These are phyloP conservation scores for Tachyglossus aculeatus DNA, from an alignment of 2,797 vertebrate genomes.

Conservation along the genomic window DNA sequence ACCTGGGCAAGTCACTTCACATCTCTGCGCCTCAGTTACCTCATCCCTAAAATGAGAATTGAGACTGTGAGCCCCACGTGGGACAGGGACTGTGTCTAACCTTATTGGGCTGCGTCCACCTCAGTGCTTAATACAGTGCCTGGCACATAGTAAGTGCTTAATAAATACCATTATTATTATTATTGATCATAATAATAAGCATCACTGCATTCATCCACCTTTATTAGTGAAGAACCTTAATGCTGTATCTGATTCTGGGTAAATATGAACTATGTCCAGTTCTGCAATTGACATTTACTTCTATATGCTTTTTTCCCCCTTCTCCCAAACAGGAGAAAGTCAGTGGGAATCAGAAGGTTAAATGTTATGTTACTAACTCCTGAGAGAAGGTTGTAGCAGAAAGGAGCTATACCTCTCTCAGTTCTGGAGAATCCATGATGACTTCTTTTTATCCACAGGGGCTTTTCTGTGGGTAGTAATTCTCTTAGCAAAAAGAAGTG, in stretches of 20 bases:
- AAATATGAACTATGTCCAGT: background rate
- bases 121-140: no score
- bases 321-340: conserved; percentile 5
- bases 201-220: background rate
- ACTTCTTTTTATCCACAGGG: conserved; percentile 19
- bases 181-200: no score
- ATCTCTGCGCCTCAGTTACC: no score
- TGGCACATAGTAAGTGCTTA: no score
- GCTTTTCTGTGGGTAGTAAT: conserved; percentile 17
- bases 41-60: no score
- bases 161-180: no score
- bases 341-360: conserved; percentile 29
- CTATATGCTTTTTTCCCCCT: background rate
- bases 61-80: no score
- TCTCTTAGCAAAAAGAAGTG: conserved; percentile 32
- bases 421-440: conserved; percentile 32
- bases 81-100: no score
- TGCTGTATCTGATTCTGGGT: background rate
- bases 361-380: conserved; percentile 5
- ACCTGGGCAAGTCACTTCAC: no score
- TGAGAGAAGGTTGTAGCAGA: background rate
- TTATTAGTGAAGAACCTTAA: background rate
- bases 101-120: no score
- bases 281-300: background rate
- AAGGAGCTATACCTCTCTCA: conserved; percentile 25